phyloP scores from a whole-genome alignment of 2,113 vertebrate species.

The Cyprinodon brontotheroides region DNA sequence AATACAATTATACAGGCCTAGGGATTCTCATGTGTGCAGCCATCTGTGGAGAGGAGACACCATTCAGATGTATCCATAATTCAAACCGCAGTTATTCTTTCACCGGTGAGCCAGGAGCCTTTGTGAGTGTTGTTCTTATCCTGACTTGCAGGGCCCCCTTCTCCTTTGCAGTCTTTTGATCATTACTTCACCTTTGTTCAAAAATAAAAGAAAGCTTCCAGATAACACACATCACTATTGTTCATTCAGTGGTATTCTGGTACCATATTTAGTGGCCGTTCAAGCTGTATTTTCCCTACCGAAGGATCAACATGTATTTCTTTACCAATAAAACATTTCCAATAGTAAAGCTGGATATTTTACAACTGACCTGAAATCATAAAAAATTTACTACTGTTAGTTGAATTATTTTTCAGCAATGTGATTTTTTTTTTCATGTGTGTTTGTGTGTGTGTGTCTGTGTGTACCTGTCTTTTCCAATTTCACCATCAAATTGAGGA shows the following conservation, averaged over 20 bases:
- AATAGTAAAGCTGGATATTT: background rate
- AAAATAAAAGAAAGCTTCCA: constrained; percentile 51
- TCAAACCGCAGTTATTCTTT: constrained; percentile 93
- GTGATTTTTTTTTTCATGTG: too few species aligned
- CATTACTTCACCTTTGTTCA: constrained; percentile 82
- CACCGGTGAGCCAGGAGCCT: constrained; percentile 82
- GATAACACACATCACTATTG: constrained; percentile 49
- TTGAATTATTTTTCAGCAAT: too few species aligned
- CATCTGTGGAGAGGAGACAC: constrained; percentile 95
- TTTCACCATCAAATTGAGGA: too few species aligned
- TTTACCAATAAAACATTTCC: background rate
- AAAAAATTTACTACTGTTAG: too few species aligned
- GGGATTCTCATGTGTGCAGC: constrained; percentile 94
- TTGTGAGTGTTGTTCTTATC: constrained; percentile 87
- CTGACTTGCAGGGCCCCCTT: constrained; percentile 81
- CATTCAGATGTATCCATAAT: constrained; percentile 97
- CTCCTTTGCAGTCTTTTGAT: constrained; percentile 83
- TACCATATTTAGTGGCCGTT: constrained; percentile 7
- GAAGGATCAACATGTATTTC: background rate
- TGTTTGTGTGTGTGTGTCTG: too few species aligned
- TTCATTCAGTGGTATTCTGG: constrained; percentile 10
- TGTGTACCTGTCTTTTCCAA: too few species aligned
- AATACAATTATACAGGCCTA: constrained; percentile 97
- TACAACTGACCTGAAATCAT: background rate
- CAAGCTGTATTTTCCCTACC: constrained; percentile 5